These are phyloP conservation scores for Luscinia luscinia DNA, from an alignment of 2,797 vertebrate genomes.

Conservation along the genomic window DNA sequence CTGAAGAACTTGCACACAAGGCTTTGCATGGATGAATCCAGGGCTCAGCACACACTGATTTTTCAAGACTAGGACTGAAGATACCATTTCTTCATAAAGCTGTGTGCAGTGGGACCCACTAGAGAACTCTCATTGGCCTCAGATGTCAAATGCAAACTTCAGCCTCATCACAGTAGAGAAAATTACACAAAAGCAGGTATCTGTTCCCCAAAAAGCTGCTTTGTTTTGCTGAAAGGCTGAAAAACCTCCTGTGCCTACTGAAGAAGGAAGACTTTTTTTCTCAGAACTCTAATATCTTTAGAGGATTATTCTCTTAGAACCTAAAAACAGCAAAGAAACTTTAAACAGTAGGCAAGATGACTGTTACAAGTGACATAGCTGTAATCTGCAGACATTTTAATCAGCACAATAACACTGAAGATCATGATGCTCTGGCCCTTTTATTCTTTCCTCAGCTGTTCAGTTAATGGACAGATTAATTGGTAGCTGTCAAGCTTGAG, in stretches of 20 bases:
- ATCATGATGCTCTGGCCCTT: neutral
- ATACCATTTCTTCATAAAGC: neutral
- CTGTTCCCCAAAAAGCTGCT: neutral
- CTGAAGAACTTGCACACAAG: neutral
- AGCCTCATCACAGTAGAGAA: neutral
- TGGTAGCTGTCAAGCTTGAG: conserved; percentile 10
- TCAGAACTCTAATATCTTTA: neutral
- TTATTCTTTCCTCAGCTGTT: neutral
- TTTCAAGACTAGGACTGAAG: neutral
- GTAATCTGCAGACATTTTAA: neutral
- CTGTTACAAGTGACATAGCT: neutral
- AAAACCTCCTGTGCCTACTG: neutral
- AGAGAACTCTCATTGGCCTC: neutral
- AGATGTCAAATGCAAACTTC: neutral
- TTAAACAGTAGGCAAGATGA: neutral
- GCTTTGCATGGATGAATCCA: neutral
- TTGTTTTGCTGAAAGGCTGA: neutral
- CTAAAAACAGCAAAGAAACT: neutral
- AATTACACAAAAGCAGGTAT: neutral
- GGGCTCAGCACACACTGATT: neutral
- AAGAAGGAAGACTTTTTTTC: neutral
- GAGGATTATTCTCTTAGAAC: neutral
- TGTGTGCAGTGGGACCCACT: neutral
- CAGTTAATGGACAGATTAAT: neutral
- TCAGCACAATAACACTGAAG: neutral